These are phyloP conservation scores for Trichomycterus rosablanca DNA, from an alignment of 2,113 vertebrate species.

Conservation along the genomic window DNA sequence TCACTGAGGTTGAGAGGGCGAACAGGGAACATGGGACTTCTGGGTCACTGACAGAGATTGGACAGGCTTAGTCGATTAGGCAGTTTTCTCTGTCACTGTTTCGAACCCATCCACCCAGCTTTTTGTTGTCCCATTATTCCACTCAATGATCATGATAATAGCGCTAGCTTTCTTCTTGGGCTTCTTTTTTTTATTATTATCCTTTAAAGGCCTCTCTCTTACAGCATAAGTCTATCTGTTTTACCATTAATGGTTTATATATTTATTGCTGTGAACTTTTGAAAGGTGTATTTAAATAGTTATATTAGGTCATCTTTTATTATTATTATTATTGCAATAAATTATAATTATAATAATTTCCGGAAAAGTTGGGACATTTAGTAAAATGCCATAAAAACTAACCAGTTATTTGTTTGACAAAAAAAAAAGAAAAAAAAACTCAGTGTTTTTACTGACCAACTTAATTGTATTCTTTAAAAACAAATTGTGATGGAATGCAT, in stretches of 20 bases:
- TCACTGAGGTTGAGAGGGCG: constrained; percentile 54
- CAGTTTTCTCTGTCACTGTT: constrained; percentile 53
- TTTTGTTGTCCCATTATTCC: constrained; percentile 75
- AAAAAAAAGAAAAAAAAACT: too few relatives aligned
- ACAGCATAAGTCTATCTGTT: constrained; percentile 29
- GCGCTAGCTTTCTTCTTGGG: constrained; percentile 56
- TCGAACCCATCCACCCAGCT: constrained; percentile 50
- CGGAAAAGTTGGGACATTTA: too few relatives aligned
- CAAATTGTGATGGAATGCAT: too few relatives aligned
- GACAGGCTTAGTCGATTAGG: constrained; percentile 64
- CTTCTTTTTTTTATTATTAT: constrained; percentile 53
- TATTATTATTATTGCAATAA: too few relatives aligned
- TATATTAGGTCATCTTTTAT: too few relatives aligned
- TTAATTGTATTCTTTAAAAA: too few relatives aligned
- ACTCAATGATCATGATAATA: constrained; percentile 74
- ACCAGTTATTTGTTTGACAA: too few relatives aligned
- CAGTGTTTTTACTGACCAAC: too few relatives aligned
- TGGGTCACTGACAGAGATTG: constrained; percentile 64
- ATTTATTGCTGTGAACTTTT: too few relatives aligned
- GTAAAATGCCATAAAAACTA: too few relatives aligned
- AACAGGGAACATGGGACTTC: constrained; percentile 60
- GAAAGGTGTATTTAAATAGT: too few relatives aligned
- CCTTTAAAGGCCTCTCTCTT: constrained; percentile 63
- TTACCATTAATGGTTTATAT: constrained; percentile 5
- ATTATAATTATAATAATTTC: too few relatives aligned